These are phyloP conservation scores for Octonoba sinensis DNA, from an alignment of 2,888 invertebrate species.

Conservation along the genomic window DNA sequence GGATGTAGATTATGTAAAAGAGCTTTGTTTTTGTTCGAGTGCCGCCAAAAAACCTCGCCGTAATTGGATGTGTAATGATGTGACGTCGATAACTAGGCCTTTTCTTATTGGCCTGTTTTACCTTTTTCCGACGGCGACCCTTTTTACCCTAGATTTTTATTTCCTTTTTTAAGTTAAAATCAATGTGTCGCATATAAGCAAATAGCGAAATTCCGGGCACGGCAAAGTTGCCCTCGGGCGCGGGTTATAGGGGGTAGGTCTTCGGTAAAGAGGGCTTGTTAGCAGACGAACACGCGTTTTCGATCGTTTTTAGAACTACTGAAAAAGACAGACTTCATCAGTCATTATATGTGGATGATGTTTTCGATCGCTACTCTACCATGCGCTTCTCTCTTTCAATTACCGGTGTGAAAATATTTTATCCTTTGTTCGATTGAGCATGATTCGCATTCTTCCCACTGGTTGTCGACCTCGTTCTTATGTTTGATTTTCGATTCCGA, in stretches of 20 bases:
- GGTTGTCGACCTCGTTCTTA: no score
- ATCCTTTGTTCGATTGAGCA: constrained; percentile 9
- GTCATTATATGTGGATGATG: not conserved
- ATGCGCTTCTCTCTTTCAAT: constrained; percentile 32
- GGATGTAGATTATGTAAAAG: constrained; percentile 64
- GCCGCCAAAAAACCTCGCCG: constrained; percentile 57
- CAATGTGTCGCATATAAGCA: constrained; percentile 44
- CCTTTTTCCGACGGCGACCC: constrained; percentile 1
- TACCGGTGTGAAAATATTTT: constrained; percentile 38
- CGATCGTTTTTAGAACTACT: constrained; percentile 34
- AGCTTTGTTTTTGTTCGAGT: constrained; percentile 64
- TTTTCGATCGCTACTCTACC: constrained; percentile 10
- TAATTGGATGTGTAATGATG: constrained; percentile 64
- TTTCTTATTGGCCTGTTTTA: constrained; percentile 39
- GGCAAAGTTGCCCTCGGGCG: not conserved
- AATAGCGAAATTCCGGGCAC: constrained; percentile 32
- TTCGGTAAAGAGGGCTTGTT: constrained; percentile 51
- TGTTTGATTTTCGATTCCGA: no score
- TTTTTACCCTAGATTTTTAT: constrained; percentile 24
- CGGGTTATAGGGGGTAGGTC: constrained; percentile 19
- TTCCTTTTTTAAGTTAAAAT: constrained; percentile 56
- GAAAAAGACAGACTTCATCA: constrained; percentile 7
- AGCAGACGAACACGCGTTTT: constrained; percentile 29
- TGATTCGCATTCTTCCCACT: not conserved
- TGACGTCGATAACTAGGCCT: constrained; percentile 62